These are phyloP conservation scores for Diceros bicornis DNA, from an alignment of 2,797 vertebrate species.

Conservation along the genomic window DNA sequence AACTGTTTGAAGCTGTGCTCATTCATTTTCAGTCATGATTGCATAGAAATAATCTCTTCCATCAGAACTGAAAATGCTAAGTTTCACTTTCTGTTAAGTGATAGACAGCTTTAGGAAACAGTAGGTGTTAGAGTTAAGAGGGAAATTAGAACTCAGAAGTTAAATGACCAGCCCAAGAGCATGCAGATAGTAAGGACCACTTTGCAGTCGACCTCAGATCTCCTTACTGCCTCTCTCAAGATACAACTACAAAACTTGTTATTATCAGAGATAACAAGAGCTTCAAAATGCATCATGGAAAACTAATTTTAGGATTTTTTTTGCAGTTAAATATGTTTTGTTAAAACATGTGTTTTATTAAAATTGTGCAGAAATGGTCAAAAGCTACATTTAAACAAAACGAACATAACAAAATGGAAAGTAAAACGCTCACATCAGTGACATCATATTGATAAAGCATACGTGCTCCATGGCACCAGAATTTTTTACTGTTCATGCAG, in stretches of 20 bases:
- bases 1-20: background rate
- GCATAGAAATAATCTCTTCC: background rate
- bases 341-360: background rate
- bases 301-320: background rate
- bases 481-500: background rate
- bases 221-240: background rate
- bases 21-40: background rate
- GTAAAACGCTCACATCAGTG: background rate
- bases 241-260: background rate
- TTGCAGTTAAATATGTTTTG: background rate
- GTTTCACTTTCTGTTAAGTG: background rate
- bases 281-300: background rate
- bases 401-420: background rate
- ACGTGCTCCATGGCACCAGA: background rate
- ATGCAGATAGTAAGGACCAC: background rate
- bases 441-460: background rate
- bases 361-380: background rate
- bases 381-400: conserved; percentile 4
- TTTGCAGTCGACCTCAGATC: background rate
- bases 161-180: background rate
- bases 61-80: background rate
- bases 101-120: background rate
- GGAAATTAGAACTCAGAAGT: background rate
- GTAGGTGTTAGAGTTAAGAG: background rate
- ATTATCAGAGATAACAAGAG: background rate